A percentile compares a stretch with the other conserved stretches of the same genome.
Conservation (phyloP, 1,140 invertebrate species). For the Psix sp. region DNA sequence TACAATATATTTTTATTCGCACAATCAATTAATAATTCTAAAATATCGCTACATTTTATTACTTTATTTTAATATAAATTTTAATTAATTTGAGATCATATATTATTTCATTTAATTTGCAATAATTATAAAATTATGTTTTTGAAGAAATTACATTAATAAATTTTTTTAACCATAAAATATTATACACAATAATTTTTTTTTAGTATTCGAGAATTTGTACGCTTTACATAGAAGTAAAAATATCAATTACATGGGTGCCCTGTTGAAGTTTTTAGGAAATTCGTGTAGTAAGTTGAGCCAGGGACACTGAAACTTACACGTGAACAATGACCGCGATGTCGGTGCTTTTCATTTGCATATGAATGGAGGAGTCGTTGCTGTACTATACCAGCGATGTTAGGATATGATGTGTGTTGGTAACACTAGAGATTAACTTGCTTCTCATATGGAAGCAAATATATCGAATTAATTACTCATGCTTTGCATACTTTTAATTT, state of each 20-base stretch:
- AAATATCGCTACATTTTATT: too few species aligned
- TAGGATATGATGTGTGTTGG: conserved; percentile 37
- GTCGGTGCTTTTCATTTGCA: conserved; percentile 74
- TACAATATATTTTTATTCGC: too few species aligned
- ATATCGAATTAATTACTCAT: conserved; percentile 37
- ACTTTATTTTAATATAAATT: too few species aligned
- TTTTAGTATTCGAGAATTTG: conserved; percentile 14
- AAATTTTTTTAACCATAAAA: too few species aligned
- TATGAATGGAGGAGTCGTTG: conserved; percentile 71
- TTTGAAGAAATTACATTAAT: too few species aligned
- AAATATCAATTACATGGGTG: conserved; percentile 75
- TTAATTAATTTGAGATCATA: too few species aligned
- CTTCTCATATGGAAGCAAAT: conserved; percentile 36
- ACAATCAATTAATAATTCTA: too few species aligned
- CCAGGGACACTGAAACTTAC: conserved; percentile 67
- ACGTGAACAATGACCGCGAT: conserved; percentile 72
- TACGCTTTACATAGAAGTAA: conserved; percentile 37
- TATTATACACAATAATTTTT: conserved; percentile 18
- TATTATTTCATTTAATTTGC: too few species aligned
- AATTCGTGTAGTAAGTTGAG: conserved; percentile 76
- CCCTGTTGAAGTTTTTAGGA: conserved; percentile 72
- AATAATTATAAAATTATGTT: too few species aligned
- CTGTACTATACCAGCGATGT: conserved; percentile 45
- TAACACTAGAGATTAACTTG: conserved; percentile 59
- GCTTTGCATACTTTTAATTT: not conserved